phyloP scores from a whole-genome alignment of 2,113 vertebrate genomes.

The Pachypanchax playfairii region DNA sequence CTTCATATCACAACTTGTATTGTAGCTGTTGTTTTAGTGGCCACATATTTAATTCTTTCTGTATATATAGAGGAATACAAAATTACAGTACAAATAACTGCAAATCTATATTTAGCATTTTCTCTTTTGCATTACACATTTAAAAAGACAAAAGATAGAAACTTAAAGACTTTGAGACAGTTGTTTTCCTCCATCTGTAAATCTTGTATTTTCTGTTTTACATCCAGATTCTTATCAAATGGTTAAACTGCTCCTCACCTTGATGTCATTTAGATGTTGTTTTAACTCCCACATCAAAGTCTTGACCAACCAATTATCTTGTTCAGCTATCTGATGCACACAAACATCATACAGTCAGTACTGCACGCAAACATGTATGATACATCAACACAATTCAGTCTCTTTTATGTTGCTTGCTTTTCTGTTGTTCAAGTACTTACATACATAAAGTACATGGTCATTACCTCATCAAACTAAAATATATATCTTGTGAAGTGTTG shows the following conservation, averaged over 20 bases:
- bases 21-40: too few species aligned
- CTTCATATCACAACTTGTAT: too few species aligned
- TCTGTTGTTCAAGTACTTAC: background rate
- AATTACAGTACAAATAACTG: too few species aligned
- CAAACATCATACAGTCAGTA: background rate
- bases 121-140: too few species aligned
- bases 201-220: slow-evolving; percentile 36
- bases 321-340: background rate
- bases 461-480: too few species aligned
- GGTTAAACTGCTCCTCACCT: slow-evolving; percentile 36
- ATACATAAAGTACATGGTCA: background rate
- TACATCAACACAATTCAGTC: slow-evolving; percentile 11
- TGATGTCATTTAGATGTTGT: slow-evolving; percentile 34
- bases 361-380: background rate
- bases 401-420: slow-evolving; percentile 9
- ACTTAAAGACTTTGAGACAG: slow-evolving; percentile 24
- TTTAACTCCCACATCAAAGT: slow-evolving; percentile 21
- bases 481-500: too few species aligned
- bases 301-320: slow-evolving; percentile 25
- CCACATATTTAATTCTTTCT: too few species aligned
- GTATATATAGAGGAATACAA: too few species aligned
- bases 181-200: slow-evolving; percentile 42
- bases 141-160: slow-evolving; percentile 16
- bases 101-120: too few species aligned
- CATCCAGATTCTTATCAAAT: slow-evolving; percentile 36